Evolutionary conservation across 2,888 invertebrate species (phyloP), one percentile per base, ranked within the genome.

Genomic region (Chymomyza amoena): DNA sequence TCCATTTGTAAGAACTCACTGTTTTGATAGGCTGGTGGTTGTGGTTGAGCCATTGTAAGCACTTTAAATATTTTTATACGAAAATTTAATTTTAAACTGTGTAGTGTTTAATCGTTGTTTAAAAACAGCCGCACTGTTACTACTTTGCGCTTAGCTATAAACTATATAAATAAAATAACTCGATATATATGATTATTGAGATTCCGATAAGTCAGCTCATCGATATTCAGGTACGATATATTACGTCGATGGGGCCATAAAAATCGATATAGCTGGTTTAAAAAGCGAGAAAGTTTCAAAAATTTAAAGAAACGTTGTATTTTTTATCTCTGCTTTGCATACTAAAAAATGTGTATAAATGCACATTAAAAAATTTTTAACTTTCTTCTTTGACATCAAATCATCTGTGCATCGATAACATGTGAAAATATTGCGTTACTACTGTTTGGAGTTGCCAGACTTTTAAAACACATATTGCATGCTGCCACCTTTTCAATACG

Each of bases 21-120:
- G 74, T 90, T 90, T 78, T 88, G 80, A 72, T 90, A 90, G 68
- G 88, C 89, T 77, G 89, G 90, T 81, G 79, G 80, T 79, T 90
- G 90, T 69, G 89, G 90, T 83, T 90, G 90, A 66, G 90, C 89
- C 90, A 90, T 90, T 77, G 75, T 71, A 66, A 50, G 64, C 54
- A 51, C 36, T 64, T 51, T 54, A 16, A 32, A 16, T 15, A 18
- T 57, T 18, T 28, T 25, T 28, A 0, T 57, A 10, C 2, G 9
- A 20, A 54, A 54, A 18, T 16, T 18, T 18, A 54, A 20, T 7
- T 7, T 54, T 18, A 5, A 18, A 18, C 6, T 54, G 20, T 18
- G 9, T 54, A 10, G 20, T 18, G 18, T 20, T 18, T 20, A 54
- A 54, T 10, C 18, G 20, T 18, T 20, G 16, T 54, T 45, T 45